phyloP scores from a whole-genome alignment of 2,113 vertebrate species.

The Sceloporus undulatus region DNA sequence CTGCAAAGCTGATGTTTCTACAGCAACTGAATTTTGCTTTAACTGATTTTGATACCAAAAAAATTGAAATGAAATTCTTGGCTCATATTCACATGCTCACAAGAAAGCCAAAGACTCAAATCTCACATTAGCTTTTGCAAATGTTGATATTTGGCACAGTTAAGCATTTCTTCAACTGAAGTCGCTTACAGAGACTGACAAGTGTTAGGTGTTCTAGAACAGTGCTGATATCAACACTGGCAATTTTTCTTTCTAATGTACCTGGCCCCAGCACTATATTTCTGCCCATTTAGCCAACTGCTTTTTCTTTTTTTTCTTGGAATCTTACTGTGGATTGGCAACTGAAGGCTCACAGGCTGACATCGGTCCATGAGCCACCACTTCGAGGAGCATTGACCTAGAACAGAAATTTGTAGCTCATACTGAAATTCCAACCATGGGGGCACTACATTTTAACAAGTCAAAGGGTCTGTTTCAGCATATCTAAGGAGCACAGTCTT shows the following conservation, averaged over 20 bases:
- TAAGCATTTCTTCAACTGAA: not conserved
- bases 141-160: not conserved
- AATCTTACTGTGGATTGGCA: not conserved
- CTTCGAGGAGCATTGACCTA: not conserved
- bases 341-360: not conserved
- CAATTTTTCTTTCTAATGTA: too few species aligned
- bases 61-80: not conserved
- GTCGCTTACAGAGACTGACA: not conserved
- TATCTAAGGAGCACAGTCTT: not conserved
- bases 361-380: not conserved
- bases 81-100: too few species aligned
- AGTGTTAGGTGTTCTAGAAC: not conserved
- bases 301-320: too few species aligned
- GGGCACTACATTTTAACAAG: not conserved
- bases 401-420: not conserved
- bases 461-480: not conserved
- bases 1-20: not conserved
- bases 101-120: not conserved
- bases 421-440: too few species aligned
- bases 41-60: not conserved
- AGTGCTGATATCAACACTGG: too few species aligned
- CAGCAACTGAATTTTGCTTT: not conserved
- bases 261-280: too few species aligned
- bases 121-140: not conserved
- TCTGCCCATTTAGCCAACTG: too few species aligned